Conservation (phyloP, 2,797 vertebrate genomes). For the Clarias platycephalus region DNA sequence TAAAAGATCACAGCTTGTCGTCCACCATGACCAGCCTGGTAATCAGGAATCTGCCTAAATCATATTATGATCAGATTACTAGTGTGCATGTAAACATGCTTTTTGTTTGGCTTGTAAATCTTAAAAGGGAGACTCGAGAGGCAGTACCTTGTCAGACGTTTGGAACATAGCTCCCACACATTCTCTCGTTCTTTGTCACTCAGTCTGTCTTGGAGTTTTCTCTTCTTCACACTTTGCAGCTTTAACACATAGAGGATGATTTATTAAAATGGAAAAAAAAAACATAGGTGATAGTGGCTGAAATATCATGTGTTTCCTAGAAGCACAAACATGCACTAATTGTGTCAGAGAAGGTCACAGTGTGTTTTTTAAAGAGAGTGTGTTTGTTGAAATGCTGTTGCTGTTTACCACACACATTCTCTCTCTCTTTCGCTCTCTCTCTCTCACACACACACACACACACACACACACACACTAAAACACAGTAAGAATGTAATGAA, state of each 20-base stretch:
- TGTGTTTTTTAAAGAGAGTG: conserved; percentile 26
- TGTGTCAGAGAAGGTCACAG: conserved; percentile 17
- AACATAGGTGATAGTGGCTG: background rate
- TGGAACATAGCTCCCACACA: conserved; percentile 79
- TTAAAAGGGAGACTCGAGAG: background rate
- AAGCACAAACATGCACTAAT: conserved; percentile 35
- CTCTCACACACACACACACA: background rate
- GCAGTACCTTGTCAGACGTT: conserved; percentile 80
- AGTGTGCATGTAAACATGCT: too few relatives aligned
- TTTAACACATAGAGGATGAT: conserved; percentile 53
- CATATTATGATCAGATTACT: background rate
- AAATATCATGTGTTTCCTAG: conserved; percentile 37
- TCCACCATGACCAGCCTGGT: background rate
- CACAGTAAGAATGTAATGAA: background rate
- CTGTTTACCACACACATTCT: background rate
- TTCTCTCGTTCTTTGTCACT: conserved; percentile 70
- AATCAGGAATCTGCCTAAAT: background rate
- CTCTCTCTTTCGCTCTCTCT: background rate
- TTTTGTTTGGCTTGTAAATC: background rate
- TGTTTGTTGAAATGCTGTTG: background rate
- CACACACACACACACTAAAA: background rate
- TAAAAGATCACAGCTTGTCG: background rate
- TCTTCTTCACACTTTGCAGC: conserved; percentile 78
- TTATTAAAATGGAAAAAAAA: background rate
- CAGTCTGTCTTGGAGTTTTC: conserved; percentile 66